phyloP scores from a whole-genome alignment of 2,888 invertebrate species.

The Acrobasis repandana region DNA sequence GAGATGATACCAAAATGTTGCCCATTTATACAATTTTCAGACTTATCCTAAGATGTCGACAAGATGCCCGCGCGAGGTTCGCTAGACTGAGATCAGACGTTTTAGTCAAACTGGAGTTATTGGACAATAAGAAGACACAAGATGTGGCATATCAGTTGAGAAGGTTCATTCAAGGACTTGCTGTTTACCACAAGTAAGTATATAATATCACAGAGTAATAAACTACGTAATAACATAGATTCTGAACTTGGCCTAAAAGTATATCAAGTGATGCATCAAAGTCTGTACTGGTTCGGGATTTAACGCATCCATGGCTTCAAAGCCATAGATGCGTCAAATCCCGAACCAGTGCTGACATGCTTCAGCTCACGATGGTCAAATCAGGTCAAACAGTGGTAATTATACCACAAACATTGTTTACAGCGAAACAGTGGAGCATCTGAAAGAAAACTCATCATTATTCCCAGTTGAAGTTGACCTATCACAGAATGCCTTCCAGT shows the following conservation, averaged over 20 bases:
- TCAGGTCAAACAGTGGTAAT: too few relatives aligned
- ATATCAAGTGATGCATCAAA: too few relatives aligned
- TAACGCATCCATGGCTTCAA: too few relatives aligned
- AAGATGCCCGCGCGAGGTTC: constrained; percentile 94
- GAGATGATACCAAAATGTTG: too few relatives aligned
- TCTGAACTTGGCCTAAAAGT: too few relatives aligned
- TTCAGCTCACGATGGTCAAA: too few relatives aligned
- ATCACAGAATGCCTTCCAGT: constrained; percentile 95
- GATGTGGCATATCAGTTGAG: constrained; percentile 94
- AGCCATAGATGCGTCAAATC: too few relatives aligned
- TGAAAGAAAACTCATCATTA: constrained; percentile 88
- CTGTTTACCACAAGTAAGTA: constrained; percentile 82
- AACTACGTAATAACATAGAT: too few relatives aligned
- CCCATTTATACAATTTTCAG: constrained; percentile 60
- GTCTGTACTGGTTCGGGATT: too few relatives aligned
- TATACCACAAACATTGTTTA: constrained; percentile 64
- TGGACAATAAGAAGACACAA: constrained; percentile 99
- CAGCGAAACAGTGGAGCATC: constrained; percentile 88
- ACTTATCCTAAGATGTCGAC: constrained; percentile 96
- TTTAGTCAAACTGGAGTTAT: constrained; percentile 96
- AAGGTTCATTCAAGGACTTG: constrained; percentile 92
- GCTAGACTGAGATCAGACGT: constrained; percentile 94
- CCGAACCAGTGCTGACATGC: too few relatives aligned
- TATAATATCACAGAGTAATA: too few relatives aligned
- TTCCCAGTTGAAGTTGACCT: constrained; percentile 99